Conservation (phyloP, 2,888 invertebrate genomes). For the Cryptocephalus primarius region DNA sequence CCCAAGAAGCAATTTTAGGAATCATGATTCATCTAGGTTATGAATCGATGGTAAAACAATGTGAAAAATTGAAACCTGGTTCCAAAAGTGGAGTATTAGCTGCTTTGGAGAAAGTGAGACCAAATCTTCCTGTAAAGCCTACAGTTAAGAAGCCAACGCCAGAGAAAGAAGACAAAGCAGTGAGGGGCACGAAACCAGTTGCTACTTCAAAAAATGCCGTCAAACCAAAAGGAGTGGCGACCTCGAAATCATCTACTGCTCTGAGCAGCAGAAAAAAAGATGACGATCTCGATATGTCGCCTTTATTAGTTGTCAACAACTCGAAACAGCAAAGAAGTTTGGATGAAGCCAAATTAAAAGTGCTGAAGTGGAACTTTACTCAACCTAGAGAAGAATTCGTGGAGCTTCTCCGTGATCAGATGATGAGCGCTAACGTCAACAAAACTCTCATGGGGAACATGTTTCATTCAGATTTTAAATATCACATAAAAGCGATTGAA, state of each 20-base stretch:
- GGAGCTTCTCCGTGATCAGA: conserved; percentile 81
- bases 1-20: conserved; percentile 80
- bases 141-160: conserved; percentile 53
- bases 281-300: conserved; percentile 73
- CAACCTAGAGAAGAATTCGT: conserved; percentile 90
- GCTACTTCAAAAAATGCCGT: conserved; percentile 39
- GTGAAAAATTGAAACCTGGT: conserved; percentile 71
- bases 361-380: conserved; percentile 92
- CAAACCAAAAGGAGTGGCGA: conserved; percentile 46
- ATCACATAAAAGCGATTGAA: conserved; percentile 92
- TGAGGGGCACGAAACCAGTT: conserved; percentile 46
- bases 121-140: conserved; percentile 73
- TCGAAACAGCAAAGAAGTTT: conserved; percentile 86
- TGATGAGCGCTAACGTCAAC: conserved; percentile 80
- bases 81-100: conserved; percentile 68
- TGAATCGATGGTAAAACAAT: conserved; percentile 62
- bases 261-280: conserved; percentile 51
- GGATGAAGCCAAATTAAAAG: conserved; percentile 89
- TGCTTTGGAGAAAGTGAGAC: conserved; percentile 74
- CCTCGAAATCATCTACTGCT: conserved; percentile 24
- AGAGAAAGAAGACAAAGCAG: conserved; percentile 37
- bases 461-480: conserved; percentile 90
- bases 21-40: conserved; percentile 89
- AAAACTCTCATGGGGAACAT: conserved; percentile 78
- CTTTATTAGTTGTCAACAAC: conserved; percentile 69